Evolutionary conservation across 2,888 invertebrate genomes (phyloP).

Genomic region (Nesidiocoris tenuis): DNA sequence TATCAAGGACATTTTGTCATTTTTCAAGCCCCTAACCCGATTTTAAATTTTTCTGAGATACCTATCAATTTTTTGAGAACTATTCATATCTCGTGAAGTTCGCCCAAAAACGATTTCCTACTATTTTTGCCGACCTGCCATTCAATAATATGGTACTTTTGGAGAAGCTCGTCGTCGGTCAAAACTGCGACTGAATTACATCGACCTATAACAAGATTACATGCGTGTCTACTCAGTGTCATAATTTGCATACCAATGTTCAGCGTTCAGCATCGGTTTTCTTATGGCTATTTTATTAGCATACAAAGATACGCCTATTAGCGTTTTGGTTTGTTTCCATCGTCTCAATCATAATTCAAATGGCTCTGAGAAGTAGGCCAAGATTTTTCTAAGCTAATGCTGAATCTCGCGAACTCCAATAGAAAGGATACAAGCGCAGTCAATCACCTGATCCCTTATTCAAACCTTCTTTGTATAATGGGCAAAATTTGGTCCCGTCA

Average conservation of each 20-base stretch:
- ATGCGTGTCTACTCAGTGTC: neutral
- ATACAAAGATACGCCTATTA: neutral
- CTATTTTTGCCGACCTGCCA: no score
- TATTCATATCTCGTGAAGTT: no score
- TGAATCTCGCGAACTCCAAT: neutral
- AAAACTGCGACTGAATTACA: neutral
- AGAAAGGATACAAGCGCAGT: neutral
- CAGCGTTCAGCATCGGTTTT: neutral
- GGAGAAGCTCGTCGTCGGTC: neutral
- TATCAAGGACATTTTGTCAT: no score
- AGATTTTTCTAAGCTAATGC: neutral
- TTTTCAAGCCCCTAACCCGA: no score
- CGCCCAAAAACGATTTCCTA: no score
- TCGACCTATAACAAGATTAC: neutral
- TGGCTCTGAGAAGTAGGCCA: neutral
- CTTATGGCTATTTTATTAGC: neutral
- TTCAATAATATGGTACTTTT: neutral
- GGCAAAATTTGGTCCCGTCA: neutral
- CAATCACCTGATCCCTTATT: neutral
- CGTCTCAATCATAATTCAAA: neutral
- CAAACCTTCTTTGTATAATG: neutral
- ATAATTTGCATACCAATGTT: neutral
- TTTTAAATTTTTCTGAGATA: no score
- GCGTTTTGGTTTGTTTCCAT: neutral
- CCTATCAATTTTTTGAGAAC: no score